phyloP scores from a whole-genome alignment of 2,888 invertebrate species.

The Tribolium freemani region DNA sequence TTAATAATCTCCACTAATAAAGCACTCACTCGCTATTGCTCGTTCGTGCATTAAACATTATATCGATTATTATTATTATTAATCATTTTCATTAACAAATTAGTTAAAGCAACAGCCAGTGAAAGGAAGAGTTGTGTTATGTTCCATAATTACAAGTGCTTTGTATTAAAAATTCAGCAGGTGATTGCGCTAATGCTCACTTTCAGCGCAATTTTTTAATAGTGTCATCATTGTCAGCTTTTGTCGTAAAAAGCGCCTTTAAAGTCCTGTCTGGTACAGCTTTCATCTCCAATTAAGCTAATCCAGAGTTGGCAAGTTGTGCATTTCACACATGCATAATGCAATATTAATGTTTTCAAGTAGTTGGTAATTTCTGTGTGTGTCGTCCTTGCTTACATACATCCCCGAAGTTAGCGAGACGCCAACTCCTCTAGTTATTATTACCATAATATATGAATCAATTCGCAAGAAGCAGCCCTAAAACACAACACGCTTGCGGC shows the following conservation, averaged over 20 bases:
- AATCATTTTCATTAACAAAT: no score
- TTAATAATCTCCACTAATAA: no score
- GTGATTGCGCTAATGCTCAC: no score
- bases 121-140: no score
- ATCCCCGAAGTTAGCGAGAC: constrained; percentile 10
- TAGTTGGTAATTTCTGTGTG: constrained; percentile 26
- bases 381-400: constrained; percentile 20
- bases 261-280: constrained; percentile 19
- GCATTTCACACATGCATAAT: constrained; percentile 29
- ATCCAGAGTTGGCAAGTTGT: constrained; percentile 13
- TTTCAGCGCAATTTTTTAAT: no score
- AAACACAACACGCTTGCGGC: constrained; percentile 30
- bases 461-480: constrained; percentile 25
- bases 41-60: no score
- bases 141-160: no score
- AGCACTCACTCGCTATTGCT: no score
- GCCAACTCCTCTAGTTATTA: constrained; percentile 27
- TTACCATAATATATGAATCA: constrained; percentile 42
- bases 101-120: no score
- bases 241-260: background rate
- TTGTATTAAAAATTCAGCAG: no score
- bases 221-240: no score
- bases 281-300: constrained; percentile 22
- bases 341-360: constrained; percentile 22
- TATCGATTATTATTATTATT: no score